Conservation (phyloP, 1,140 invertebrate genomes). For the Ditylenchus dipsaci region DNA sequence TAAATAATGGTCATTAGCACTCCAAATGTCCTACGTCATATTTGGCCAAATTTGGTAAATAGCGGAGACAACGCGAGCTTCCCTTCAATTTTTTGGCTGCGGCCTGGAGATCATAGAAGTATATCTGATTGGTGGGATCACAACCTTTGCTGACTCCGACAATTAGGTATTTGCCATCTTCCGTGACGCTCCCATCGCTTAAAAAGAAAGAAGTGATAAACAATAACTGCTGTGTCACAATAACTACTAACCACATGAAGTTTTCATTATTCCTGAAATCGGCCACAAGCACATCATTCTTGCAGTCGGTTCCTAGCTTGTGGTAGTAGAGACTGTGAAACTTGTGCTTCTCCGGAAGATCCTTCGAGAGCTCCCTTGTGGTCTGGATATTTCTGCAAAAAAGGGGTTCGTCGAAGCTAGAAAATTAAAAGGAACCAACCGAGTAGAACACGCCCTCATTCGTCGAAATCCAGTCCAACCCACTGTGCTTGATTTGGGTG, state of each 20-base stretch:
- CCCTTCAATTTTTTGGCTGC: background rate
- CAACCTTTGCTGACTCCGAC: too few relatives aligned
- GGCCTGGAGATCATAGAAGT: too few relatives aligned
- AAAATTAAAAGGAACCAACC: conserved; percentile 52
- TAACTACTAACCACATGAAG: conserved; percentile 80
- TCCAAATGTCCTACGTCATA: conserved; percentile 70
- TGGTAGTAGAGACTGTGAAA: too few relatives aligned
- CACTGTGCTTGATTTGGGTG: conserved; percentile 87
- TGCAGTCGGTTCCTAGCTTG: conserved; percentile 79
- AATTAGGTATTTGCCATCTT: too few relatives aligned
- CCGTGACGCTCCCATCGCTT: too few relatives aligned
- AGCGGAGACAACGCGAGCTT: too few relatives aligned
- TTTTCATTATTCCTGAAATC: conserved; percentile 86
- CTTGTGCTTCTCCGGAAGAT: conserved; percentile 67
- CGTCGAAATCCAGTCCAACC: conserved; percentile 75
- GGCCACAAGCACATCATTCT: conserved; percentile 79
- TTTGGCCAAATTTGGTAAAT: conserved; percentile 66
- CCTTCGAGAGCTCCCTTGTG: too few relatives aligned
- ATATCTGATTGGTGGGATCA: too few relatives aligned
- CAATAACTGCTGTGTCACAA: too few relatives aligned
- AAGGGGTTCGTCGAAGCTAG: too few relatives aligned
- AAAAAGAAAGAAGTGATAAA: too few relatives aligned
- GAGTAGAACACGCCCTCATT: too few relatives aligned
- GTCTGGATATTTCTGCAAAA: conserved; percentile 69
- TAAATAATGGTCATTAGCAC: background rate